phyloP scores from a whole-genome alignment of 23 tunicate genomes.

The Halocynthia aurantium region DNA sequence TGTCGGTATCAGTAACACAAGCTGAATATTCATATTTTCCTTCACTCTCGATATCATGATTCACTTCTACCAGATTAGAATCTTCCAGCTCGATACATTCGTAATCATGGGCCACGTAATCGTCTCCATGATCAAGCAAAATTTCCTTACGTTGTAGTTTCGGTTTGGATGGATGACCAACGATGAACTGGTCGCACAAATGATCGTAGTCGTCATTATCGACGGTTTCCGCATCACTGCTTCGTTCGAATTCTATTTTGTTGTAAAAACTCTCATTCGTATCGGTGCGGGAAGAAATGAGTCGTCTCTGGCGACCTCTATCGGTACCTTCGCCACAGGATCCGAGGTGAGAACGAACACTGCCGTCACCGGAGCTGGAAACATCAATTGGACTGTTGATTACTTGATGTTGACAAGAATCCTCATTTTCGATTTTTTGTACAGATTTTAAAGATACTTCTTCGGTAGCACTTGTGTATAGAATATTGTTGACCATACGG shows the following conservation, averaged over 20 bases:
- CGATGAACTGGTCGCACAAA: slow-evolving; percentile 11
- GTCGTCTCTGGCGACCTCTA: not conserved
- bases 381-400: not conserved
- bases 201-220: slow-evolving; percentile 24
- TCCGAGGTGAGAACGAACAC: slow-evolving; percentile 1
- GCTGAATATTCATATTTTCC: no score
- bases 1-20: no score
- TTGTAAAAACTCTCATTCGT: slow-evolving; percentile 8
- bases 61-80: no score
- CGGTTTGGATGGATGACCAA: not conserved
- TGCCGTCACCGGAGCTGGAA: not conserved
- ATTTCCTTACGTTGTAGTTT: not conserved
- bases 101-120: not conserved
- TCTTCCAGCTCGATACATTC: not conserved
- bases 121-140: not conserved
- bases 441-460: not conserved
- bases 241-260: not conserved
- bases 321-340: not conserved
- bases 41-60: no score
- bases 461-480: not conserved
- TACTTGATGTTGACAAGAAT: no score
- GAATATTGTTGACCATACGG: not conserved
- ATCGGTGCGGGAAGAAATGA: not conserved
- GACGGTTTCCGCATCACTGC: not conserved
- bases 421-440: no score